phyloP scores from a whole-genome alignment of 2,888 invertebrate species.

The Cheilosia urbana region DNA sequence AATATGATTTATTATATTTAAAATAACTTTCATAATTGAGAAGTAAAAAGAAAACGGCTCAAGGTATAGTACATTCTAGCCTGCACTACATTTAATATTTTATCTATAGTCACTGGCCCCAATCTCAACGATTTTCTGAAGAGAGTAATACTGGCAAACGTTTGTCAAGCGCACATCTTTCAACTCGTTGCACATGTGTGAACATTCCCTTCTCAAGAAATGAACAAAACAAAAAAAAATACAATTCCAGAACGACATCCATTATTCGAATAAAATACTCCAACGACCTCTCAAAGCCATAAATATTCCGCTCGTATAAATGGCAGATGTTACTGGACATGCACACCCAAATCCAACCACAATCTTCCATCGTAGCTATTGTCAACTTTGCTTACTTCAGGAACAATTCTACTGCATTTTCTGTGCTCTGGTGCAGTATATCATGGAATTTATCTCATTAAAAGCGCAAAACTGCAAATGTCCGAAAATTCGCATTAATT shows the following conservation, averaged over 20 bases:
- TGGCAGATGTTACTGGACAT: background rate
- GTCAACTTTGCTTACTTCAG: slow-evolving; percentile 10
- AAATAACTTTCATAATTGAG: too few species aligned
- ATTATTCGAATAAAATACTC: background rate
- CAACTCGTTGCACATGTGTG: too few species aligned
- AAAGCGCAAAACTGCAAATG: slow-evolving; percentile 58
- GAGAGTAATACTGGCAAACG: too few species aligned
- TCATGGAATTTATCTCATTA: slow-evolving; percentile 59
- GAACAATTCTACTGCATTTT: slow-evolving; percentile 21
- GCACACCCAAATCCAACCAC: slow-evolving; percentile 25
- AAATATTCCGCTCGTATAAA: slow-evolving; percentile 24
- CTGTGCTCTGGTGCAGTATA: slow-evolving; percentile 31
- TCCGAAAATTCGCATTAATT: slow-evolving; percentile 45
- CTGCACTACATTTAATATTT: too few species aligned
- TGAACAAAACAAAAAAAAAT: background rate
- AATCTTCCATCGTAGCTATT: slow-evolving; percentile 8
- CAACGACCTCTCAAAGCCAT: background rate
- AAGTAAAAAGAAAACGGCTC: too few species aligned
- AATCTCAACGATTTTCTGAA: too few species aligned
- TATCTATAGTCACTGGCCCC: too few species aligned
- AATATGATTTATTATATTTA: too few species aligned
- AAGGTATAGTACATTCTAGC: too few species aligned
- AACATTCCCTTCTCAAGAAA: too few species aligned
- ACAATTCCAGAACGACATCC: background rate
- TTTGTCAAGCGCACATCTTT: too few species aligned